phyloP scores from a whole-genome alignment of 2,797 vertebrate species.

The Mastacembelus armatus region DNA sequence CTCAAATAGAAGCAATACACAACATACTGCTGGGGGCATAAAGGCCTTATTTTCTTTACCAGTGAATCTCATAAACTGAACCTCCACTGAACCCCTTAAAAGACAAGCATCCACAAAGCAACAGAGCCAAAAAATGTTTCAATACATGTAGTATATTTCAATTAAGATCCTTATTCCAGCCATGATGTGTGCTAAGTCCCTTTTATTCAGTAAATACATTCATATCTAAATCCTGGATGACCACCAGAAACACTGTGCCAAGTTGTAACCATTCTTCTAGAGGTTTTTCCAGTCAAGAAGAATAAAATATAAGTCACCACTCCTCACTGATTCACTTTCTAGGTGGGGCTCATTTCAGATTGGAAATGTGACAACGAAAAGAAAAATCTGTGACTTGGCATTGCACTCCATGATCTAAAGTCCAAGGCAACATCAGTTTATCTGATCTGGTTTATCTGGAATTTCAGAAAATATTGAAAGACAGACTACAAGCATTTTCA shows the following conservation, averaged over 20 bases:
- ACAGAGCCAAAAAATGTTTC: too few relatives aligned
- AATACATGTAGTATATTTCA: too few relatives aligned
- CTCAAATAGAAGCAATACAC: not conserved
- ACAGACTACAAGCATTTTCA: rapidly evolving
- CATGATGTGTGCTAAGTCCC: too few relatives aligned
- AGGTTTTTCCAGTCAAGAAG: not conserved
- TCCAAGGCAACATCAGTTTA: not conserved
- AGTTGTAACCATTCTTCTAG: not conserved
- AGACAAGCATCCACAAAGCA: too few relatives aligned
- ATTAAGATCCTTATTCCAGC: too few relatives aligned
- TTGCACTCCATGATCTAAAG: not conserved
- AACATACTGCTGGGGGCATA: not conserved
- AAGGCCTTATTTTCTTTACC: slow-evolving; percentile 8
- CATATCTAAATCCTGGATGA: too few relatives aligned
- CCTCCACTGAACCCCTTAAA: too few relatives aligned
- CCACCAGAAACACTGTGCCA: too few relatives aligned
- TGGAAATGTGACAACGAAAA: too few relatives aligned
- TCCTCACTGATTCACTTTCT: slow-evolving; percentile 16
- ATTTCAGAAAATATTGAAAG: too few relatives aligned
- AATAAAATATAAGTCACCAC: not conserved
- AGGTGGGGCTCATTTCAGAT: not conserved
- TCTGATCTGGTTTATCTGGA: too few relatives aligned
- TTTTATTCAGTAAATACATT: too few relatives aligned
- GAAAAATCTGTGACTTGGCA: slow-evolving; percentile 1
- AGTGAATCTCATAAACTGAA: slow-evolving; percentile 9